Conservation (phyloP, 2,888 invertebrate species). For the Netelia melanura region DNA sequence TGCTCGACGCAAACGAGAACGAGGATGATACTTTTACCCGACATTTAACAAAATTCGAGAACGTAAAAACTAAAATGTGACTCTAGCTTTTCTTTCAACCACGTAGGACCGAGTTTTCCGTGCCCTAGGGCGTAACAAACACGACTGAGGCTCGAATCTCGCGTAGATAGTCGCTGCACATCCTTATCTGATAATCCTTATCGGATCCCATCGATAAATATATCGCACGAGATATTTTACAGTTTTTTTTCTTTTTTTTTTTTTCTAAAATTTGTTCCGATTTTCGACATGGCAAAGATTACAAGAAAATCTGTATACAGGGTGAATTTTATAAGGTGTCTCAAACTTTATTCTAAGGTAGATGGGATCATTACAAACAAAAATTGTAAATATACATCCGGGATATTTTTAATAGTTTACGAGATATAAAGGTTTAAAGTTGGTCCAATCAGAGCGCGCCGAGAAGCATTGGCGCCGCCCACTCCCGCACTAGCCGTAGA, state of each 20-base stretch:
- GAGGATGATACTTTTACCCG: conserved; percentile 12
- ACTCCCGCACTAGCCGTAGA: no score
- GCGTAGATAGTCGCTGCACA: conserved; percentile 10
- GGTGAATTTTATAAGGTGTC: no score
- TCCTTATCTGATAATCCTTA: conserved; percentile 61
- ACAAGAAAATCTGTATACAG: no score
- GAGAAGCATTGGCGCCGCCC: no score
- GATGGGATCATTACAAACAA: no score
- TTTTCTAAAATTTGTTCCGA: neutral
- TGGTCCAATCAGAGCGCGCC: no score
- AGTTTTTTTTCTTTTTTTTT: neutral
- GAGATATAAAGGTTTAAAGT: no score
- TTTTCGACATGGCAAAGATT: neutral
- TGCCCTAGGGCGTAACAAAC: conserved; percentile 2
- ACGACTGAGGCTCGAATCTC: conserved; percentile 40
- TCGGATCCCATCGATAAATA: conserved; percentile 41
- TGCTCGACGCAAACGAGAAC: conserved; percentile 3
- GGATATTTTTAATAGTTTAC: no score
- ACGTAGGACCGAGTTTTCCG: neutral
- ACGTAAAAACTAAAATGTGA: neutral
- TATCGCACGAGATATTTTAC: neutral
- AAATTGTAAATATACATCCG: no score
- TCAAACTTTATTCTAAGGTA: no score
- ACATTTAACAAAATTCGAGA: conserved; percentile 20
- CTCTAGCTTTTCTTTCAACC: neutral